phyloP scores from a whole-genome alignment of 2,113 vertebrate species.

The Scortum barcoo region DNA sequence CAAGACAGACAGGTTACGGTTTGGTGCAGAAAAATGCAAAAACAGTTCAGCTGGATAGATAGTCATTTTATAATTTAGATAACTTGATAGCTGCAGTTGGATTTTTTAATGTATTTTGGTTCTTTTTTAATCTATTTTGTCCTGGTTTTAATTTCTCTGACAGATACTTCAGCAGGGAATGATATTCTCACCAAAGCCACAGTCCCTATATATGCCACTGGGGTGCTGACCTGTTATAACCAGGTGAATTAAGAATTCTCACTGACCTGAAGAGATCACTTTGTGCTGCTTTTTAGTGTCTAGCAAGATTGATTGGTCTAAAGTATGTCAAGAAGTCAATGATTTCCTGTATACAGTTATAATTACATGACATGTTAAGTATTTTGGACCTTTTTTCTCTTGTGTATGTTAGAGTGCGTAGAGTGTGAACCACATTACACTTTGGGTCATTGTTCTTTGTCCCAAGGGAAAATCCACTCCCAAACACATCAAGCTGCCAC shows the following conservation, averaged over 20 bases:
- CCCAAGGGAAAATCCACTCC: constrained; percentile 29
- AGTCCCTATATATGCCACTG: constrained; percentile 98
- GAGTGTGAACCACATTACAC: background rate
- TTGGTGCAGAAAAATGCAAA: background rate
- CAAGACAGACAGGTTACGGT: background rate
- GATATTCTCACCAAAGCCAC: constrained; percentile 98
- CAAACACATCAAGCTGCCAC: constrained; percentile 16
- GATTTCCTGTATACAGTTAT: background rate
- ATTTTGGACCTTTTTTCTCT: background rate
- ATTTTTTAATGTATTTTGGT: background rate
- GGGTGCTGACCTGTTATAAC: constrained; percentile 97
- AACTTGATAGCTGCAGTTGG: background rate
- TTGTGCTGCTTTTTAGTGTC: background rate
- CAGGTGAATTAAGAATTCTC: constrained; percentile 88
- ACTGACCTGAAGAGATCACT: background rate
- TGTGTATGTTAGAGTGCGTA: background rate
- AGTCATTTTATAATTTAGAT: no score
- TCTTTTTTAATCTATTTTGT: background rate
- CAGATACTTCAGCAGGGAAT: constrained; percentile 92
- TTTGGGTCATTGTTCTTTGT: constrained; percentile 14
- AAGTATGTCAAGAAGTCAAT: background rate
- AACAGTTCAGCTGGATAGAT: no score
- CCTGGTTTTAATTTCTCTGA: constrained; percentile 4
- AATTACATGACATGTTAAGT: background rate
- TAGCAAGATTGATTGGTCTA: background rate